phyloP scores from a whole-genome alignment of 2,797 vertebrate genomes.

The Anniella stebbinsi region DNA sequence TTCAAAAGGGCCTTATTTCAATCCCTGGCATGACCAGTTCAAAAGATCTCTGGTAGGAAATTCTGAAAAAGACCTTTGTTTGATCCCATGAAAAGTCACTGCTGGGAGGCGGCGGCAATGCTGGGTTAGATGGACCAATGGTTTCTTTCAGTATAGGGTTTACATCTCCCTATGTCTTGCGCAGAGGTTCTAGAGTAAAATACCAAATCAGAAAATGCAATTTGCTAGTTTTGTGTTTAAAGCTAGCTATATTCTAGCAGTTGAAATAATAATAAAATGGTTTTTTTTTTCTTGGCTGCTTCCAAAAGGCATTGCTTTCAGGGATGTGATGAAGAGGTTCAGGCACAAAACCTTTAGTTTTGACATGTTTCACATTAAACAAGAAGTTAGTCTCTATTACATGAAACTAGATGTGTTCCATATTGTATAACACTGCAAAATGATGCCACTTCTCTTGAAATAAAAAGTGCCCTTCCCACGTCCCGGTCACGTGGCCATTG shows the following conservation, averaged over 20 bases:
- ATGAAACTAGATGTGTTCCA: background rate
- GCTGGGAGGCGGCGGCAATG: background rate
- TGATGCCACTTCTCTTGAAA: background rate
- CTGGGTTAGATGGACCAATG: background rate
- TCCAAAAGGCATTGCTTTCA: background rate
- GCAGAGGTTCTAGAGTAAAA: background rate
- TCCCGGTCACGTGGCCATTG: too few relatives aligned
- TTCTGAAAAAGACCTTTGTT: background rate
- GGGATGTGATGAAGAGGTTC: background rate
- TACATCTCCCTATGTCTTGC: background rate
- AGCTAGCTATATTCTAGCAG: background rate
- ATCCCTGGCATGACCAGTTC: background rate
- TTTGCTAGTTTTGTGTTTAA: background rate
- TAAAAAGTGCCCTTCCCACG: too few relatives aligned
- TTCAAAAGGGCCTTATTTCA: background rate
- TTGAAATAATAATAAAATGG: background rate
- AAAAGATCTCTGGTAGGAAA: background rate
- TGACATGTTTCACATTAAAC: background rate
- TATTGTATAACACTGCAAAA: background rate
- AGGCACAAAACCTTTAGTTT: background rate
- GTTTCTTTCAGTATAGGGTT: background rate
- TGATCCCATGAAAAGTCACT: background rate
- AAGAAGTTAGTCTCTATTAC: constrained; percentile 1
- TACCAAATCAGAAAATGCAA: background rate
- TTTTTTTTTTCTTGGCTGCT: background rate